Base-by-base conservation (phyloP, 1,140 invertebrate genomes). In the Pachypsylla venusta region DNA sequence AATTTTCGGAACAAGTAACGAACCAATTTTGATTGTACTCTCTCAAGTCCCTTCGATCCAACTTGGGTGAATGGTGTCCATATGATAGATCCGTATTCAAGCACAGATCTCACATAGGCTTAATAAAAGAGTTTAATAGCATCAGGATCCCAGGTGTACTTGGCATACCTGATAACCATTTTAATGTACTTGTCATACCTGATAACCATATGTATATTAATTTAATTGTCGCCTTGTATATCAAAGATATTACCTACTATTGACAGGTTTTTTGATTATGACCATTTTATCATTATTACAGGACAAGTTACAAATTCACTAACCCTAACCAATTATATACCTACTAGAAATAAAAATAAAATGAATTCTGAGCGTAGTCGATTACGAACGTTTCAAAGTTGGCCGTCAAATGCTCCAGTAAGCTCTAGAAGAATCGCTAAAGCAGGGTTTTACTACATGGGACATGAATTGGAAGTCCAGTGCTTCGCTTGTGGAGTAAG, bases 391-490 rank as follows among this genome's bases (percentile, higher is more conserved):
- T 90, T 86, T 69, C 62, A 61, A 16, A 74, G 75, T 63, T 91
- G 88, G 88, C 86, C 84, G 48, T 61, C 71, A 19, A 78, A 79
- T 67, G 80, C 81, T 20, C 71, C 76, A 26, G 78, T 88, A 1
- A 77, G 78, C 67, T 71, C 80, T 14, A 67, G 72, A 30, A 74
- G 79, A 66, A 77, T 93, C 63, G 87, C 87, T 1, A 81, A 81
- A 68, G 87, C 84, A 40, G 89, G 89, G 12, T 92, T 93, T 73
- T 90, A 80, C 68, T 88, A 83, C 53, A 82, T 79, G 1, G 83
- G 83, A 16, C 70, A 73, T 61, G 79, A 72, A 27, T 70, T 79
- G 13, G 80, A 83, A 65, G 84, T 86, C 2, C 76, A 86, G 67
- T 90, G 87, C 69, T 85, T 87, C 66, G 74, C 78, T 61, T 90